phyloP scores from a whole-genome alignment of 2,797 vertebrate genomes.

The Menidia menidia region DNA sequence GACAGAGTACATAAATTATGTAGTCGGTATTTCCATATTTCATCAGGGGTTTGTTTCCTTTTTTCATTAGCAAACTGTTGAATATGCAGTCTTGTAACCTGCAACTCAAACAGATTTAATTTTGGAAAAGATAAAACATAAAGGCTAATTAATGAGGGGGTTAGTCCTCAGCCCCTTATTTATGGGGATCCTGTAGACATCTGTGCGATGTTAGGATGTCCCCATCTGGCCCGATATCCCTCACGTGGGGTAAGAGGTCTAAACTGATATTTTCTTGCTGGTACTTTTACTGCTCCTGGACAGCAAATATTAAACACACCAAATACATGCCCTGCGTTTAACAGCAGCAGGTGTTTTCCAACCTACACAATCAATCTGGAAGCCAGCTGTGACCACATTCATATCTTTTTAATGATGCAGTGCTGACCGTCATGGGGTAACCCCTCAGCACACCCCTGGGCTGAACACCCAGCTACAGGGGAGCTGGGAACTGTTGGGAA shows the following conservation, averaged over 20 bases:
- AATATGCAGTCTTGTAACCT: constrained; percentile 7
- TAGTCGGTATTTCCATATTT: constrained; percentile 1
- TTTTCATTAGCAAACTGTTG: neutral
- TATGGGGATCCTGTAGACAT: neutral
- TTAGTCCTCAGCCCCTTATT: too few species aligned
- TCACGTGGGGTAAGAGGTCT: neutral
- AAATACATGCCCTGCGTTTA: neutral
- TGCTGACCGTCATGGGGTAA: neutral
- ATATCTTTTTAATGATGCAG: neutral
- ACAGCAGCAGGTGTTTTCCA: neutral
- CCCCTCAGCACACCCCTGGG: neutral
- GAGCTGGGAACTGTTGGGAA: neutral
- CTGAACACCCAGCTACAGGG: neutral
- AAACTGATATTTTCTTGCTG: neutral
- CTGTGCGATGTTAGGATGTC: neutral
- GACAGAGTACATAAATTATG: constrained; percentile 7
- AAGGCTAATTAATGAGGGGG: too few species aligned
- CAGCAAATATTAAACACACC: neutral
- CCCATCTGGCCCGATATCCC: neutral
- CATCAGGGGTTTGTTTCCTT: constrained; percentile 3
- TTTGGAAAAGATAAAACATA: too few species aligned
- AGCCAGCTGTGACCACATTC: neutral
- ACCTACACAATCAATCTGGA: neutral
- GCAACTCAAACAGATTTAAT: too few species aligned
- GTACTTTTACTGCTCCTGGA: neutral